Evolutionary conservation across 37 sponge, comb jelly and placozoan genomes (phyloP), one percentile per base, ranked within the genome.

Genomic region (Eunapius fragilis): DNA sequence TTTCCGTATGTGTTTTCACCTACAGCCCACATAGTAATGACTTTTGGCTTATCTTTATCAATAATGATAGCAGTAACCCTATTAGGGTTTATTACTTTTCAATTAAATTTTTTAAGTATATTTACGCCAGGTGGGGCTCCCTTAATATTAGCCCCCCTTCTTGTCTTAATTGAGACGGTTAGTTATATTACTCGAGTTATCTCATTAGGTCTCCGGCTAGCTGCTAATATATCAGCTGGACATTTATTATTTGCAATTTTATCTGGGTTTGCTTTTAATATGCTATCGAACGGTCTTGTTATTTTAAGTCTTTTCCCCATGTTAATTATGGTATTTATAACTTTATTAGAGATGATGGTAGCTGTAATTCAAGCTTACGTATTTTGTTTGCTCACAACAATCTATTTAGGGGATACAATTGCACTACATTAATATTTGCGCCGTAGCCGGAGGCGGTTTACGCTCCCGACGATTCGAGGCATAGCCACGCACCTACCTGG

Each of bases 181-280:
- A 90, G 94, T 87, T 93, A 87, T 89, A 36, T 89, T 48, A 69
- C 87, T 71, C 38, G 90, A 68, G 90, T 87, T 47, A 81, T 93
- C 37, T 93, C 94, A n/a, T 87, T 93, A 76, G 94, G 94, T 28
- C 73, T 93, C 31, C 69, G 94, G 38, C 84, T 93, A 72, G 90
- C 91, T 6, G 94, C 94, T 26, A 93, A 93, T 93, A 82, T 93
- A 48, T 78, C 91, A 7, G 94, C 94, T 17, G 94, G 94, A 38
- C 94, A 93, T 83, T 87, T 93, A 83, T 93, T 93, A 84, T 93
- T 93, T 87, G 84, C 88, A n/a, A 93, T 93, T 69, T 47, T 93
- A 73, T 93, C 94, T 25, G 88, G 94, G 26, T 93, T 93, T 90
- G 84, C 85, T 58, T 93, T 87, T 87, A 90, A 72, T 68, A 89